Percentiles rank a stretch among this genome's conserved stretches.
Conservation (phyloP, 2,113 vertebrate genomes). For the Xiphophorus maculatus region DNA sequence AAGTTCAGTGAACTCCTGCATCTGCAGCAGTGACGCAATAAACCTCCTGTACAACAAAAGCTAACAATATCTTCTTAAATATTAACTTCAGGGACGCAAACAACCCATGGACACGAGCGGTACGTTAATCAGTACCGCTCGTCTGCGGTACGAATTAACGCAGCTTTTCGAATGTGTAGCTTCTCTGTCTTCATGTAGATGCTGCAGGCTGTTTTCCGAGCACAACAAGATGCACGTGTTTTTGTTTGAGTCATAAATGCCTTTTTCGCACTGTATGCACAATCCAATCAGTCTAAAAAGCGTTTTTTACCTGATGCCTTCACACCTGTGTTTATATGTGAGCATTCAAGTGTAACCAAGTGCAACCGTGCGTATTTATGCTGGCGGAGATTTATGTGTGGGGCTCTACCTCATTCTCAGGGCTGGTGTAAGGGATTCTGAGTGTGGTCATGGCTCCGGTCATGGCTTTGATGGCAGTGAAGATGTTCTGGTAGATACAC, state of each 20-base stretch:
- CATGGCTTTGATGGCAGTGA: slow-evolving; percentile 83
- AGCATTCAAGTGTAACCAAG: neutral
- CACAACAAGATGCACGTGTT: neutral
- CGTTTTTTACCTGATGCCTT: neutral
- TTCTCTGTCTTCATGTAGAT: slow-evolving; percentile 6
- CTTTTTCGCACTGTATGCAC: slow-evolving; percentile 1
- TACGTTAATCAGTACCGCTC: too few relatives aligned
- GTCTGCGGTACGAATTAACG: too few relatives aligned
- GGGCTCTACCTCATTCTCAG: slow-evolving; percentile 81
- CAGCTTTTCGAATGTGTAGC: neutral
- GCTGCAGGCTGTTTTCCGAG: neutral
- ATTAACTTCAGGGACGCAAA: too few relatives aligned
- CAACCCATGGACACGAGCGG: too few relatives aligned
- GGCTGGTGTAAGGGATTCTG: slow-evolving; percentile 80
- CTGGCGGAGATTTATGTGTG: neutral
- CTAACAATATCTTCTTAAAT: too few relatives aligned
- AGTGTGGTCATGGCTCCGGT: slow-evolving; percentile 83
- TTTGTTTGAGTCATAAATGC: neutral
- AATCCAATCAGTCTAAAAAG: neutral
- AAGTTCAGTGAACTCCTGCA: too few relatives aligned
- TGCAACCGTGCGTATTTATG: neutral
- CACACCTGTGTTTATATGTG: neutral
- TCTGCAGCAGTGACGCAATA: too few relatives aligned
- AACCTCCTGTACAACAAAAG: too few relatives aligned
- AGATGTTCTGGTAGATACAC: slow-evolving; percentile 89